Evolutionary conservation across 2,797 vertebrate genomes (phyloP).

Genomic region (Cirrhinus mrigala): DNA sequence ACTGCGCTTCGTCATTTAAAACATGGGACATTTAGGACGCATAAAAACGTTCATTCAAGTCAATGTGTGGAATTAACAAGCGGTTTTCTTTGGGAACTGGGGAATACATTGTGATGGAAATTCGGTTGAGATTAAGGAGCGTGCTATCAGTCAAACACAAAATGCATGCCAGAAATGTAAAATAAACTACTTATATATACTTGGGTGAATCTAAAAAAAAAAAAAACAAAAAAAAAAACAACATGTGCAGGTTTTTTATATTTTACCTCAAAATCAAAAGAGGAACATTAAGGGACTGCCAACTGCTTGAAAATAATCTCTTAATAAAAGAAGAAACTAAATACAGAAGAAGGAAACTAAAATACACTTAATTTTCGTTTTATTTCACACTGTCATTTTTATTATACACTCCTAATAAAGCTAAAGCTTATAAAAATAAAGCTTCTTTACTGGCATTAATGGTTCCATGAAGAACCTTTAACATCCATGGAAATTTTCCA

Average conservation of each 20-base stretch:
- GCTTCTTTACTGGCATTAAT: background rate
- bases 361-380: background rate
- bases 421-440: slow-evolving; percentile 4
- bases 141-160: background rate
- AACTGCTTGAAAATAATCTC: background rate
- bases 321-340: background rate
- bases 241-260: background rate
- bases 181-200: background rate
- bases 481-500: too few species aligned
- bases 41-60: slow-evolving; percentile 18
- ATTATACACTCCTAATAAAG: too few species aligned
- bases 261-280: background rate
- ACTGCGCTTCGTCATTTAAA: slow-evolving; percentile 65
- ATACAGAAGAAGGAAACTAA: too few species aligned
- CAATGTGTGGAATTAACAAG: slow-evolving; percentile 26
- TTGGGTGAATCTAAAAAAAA: background rate
- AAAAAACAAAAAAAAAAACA: too few species aligned
- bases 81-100: background rate
- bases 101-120: slow-evolving; percentile 19
- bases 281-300: background rate
- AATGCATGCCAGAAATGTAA: background rate
- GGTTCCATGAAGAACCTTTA: background rate
- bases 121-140: background rate
- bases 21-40: slow-evolving; percentile 51
- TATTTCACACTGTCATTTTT: too few species aligned